Conservation (phyloP, 1,140 invertebrate species). For the Drosophila simulans region DNA sequence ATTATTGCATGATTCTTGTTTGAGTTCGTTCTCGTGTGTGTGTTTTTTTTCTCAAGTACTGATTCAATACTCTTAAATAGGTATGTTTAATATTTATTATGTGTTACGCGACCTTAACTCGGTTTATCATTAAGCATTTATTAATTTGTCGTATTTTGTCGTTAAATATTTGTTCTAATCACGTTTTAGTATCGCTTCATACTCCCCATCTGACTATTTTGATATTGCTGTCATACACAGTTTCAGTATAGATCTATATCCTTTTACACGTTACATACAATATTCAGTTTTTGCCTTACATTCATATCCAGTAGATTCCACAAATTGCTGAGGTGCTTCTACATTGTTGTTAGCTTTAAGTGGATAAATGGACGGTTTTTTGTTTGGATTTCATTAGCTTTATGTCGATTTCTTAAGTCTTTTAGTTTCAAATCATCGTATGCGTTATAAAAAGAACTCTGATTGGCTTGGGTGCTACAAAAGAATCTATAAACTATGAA, state of each 20-base stretch:
- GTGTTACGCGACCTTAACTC: constrained; percentile 29
- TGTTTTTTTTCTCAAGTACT: constrained; percentile 15
- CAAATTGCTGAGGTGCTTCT: constrained; percentile 63
- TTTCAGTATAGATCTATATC: constrained; percentile 41
- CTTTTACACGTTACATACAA: constrained; percentile 41
- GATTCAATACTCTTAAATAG: constrained; percentile 35
- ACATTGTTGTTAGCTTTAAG: constrained; percentile 56
- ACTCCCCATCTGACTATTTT: constrained; percentile 37
- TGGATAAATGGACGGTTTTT: constrained; percentile 78
- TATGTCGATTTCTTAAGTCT: constrained; percentile 68
- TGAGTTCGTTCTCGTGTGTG: constrained; percentile 33
- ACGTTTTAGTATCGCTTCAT: constrained; percentile 48
- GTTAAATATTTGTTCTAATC: constrained; percentile 55
- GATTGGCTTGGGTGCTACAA: constrained; percentile 24
- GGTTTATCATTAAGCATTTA: constrained; percentile 43
- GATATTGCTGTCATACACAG: constrained; percentile 69
- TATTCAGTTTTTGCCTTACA: constrained; percentile 39
- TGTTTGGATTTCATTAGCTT: constrained; percentile 70
- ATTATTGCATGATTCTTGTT: constrained; percentile 65
- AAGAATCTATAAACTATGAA: constrained; percentile 34
- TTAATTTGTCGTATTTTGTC: constrained; percentile 37
- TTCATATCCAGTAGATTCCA: constrained; percentile 40
- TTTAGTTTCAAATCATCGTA: constrained; percentile 77
- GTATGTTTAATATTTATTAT: constrained; percentile 37
- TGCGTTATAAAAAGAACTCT: constrained; percentile 43